Evolutionary conservation across 2,888 invertebrate species (phyloP).

Genomic region (Tetramorium bicarinatum): DNA sequence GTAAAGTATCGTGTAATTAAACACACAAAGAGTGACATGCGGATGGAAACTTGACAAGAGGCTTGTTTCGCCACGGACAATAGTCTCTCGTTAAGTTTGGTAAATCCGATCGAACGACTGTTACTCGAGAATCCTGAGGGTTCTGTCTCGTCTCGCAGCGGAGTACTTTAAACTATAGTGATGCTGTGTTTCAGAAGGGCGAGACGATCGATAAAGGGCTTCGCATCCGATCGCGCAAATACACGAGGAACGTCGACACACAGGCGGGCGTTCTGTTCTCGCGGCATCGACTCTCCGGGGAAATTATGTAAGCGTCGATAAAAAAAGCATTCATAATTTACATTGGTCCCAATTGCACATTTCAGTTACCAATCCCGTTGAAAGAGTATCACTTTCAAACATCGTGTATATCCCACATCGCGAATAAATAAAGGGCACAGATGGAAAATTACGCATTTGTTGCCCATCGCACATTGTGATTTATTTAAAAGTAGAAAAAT

Average conservation of each 20-base stretch:
- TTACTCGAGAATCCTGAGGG: neutral
- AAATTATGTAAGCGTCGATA: slow-evolving; percentile 50
- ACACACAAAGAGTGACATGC: slow-evolving; percentile 35
- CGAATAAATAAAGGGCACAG: slow-evolving; percentile 4
- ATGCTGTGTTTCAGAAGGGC: neutral
- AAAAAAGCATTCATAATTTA: slow-evolving; percentile 39
- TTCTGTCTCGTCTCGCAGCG: neutral
- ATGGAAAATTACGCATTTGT: neutral
- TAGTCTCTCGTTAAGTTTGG: slow-evolving; percentile 17
- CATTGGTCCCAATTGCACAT: slow-evolving; percentile 16
- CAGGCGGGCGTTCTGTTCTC: neutral
- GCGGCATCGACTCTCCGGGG: slow-evolving; percentile 11
- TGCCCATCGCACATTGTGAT: neutral
- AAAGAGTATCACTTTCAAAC: neutral
- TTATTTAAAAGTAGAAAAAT: slow-evolving; percentile 9
- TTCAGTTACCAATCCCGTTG: neutral
- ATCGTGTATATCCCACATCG: neutral
- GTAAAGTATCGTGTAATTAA: slow-evolving; percentile 36
- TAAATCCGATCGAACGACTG: slow-evolving; percentile 45
- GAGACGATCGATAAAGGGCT: slow-evolving; percentile 33
- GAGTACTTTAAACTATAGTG: slow-evolving; percentile 11
- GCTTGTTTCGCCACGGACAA: neutral
- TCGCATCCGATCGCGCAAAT: slow-evolving; percentile 29
- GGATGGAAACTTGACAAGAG: slow-evolving; percentile 18
- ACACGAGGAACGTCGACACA: neutral